Conservation (phyloP, 1,140 invertebrate genomes). For the Drosophila subpulchrella region DNA sequence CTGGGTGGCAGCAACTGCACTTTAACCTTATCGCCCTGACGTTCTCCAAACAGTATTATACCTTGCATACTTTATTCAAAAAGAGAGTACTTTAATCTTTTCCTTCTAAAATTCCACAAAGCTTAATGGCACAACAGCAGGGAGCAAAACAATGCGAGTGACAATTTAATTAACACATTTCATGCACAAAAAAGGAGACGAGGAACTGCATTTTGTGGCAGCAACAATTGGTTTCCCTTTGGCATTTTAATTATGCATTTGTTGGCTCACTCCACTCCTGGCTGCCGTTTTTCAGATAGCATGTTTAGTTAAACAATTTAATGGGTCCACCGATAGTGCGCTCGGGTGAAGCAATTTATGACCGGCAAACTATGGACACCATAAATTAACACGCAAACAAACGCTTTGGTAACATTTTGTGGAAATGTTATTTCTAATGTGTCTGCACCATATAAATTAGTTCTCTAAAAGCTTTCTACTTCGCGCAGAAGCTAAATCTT, state of each 20-base stretch:
- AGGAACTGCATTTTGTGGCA: constrained; percentile 28
- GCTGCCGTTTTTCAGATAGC: constrained; percentile 52
- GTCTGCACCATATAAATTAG: constrained; percentile 20
- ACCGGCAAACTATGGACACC: constrained; percentile 12
- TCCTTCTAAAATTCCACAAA: constrained; percentile 20
- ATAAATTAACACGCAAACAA: constrained; percentile 64
- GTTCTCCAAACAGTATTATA: neutral
- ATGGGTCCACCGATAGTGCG: constrained; percentile 41
- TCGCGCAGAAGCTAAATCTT: constrained; percentile 1
- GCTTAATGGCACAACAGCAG: constrained; percentile 42
- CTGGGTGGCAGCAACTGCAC: neutral
- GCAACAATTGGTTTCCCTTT: constrained; percentile 68
- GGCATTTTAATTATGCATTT: constrained; percentile 67
- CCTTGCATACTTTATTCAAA: neutral
- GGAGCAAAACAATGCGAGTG: constrained; percentile 41
- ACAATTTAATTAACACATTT: constrained; percentile 71
- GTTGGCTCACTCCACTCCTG: constrained; percentile 17
- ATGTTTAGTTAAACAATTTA: constrained; percentile 71
- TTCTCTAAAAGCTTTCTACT: constrained; percentile 16
- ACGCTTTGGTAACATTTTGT: constrained; percentile 66
- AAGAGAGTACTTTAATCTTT: neutral
- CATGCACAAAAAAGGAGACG: constrained; percentile 16
- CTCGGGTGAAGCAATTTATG: constrained; percentile 51
- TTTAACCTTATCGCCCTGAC: neutral
- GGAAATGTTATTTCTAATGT: constrained; percentile 22